These are phyloP conservation scores for Eupeodes luniger DNA, from an alignment of 2,888 invertebrate genomes.

Conservation along the genomic window DNA sequence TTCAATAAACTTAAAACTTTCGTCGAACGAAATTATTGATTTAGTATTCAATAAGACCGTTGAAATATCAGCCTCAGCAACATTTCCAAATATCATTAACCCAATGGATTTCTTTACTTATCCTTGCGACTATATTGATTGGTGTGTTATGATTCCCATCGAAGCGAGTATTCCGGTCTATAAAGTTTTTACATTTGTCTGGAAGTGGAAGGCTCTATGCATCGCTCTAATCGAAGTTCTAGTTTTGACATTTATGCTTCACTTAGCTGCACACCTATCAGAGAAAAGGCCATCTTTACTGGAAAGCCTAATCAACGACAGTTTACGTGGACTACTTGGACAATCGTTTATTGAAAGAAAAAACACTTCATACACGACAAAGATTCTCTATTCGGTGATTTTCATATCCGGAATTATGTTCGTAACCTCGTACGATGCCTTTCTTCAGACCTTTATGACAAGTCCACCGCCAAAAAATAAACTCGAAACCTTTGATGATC, in stretches of 20 bases:
- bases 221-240: background rate
- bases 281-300: background rate
- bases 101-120: background rate
- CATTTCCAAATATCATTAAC: background rate
- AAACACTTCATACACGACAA: background rate
- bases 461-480: background rate
- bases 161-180: background rate
- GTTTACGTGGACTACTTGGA: conserved; percentile 8
- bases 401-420: conserved; percentile 1
- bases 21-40: conserved; percentile 19
- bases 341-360: conserved; percentile 11
- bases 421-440: too few species aligned
- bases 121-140: background rate
- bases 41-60: conserved; percentile 78
- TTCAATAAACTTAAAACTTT: conserved; percentile 43
- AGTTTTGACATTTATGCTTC: conserved; percentile 65
- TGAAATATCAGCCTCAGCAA: conserved; percentile 78
- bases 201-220: background rate
- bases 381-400: background rate
- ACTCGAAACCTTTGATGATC: background rate
- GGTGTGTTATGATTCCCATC: background rate
- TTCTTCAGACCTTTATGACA: background rate
- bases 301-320: conserved; percentile 60
- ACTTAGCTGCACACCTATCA: background rate
- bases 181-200: background rate